Percentiles rank a stretch among this genome's conserved stretches.
Evolutionary conservation across 1,140 invertebrate species (phyloP).

Genomic region (Eurosta solidaginis): DNA sequence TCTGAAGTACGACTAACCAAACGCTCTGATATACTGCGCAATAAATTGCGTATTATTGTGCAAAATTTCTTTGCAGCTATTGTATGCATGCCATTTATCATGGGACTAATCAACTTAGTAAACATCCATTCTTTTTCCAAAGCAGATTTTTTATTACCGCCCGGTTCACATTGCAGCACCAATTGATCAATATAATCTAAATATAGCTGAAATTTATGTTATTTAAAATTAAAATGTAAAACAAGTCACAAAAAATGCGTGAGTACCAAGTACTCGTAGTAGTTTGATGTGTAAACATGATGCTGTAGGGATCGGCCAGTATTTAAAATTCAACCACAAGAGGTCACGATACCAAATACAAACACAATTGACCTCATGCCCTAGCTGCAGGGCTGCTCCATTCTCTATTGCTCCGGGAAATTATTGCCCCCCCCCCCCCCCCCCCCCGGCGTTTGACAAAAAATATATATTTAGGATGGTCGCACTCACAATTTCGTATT

Average conservation of each 20-base stretch:
- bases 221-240: not conserved
- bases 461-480: too few relatives aligned
- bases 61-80: slow-evolving; percentile 73
- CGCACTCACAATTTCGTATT: too few relatives aligned
- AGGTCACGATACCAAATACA: too few relatives aligned
- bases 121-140: slow-evolving; percentile 84
- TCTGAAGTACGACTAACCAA: slow-evolving; percentile 49
- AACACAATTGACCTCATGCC: too few relatives aligned
- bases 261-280: too few relatives aligned
- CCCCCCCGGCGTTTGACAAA: too few relatives aligned
- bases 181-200: slow-evolving; percentile 76
- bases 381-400: too few relatives aligned
- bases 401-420: too few relatives aligned
- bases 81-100: slow-evolving; percentile 71
- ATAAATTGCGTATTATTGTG: slow-evolving; percentile 59
- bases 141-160: slow-evolving; percentile 74
- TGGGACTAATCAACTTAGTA: slow-evolving; percentile 70
- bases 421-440: too few relatives aligned
- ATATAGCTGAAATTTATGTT: slow-evolving; percentile 64
- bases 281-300: too few relatives aligned
- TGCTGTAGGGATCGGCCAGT: too few relatives aligned
- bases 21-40: slow-evolving; percentile 49
- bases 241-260: not conserved
- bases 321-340: too few relatives aligned
- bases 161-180: slow-evolving; percentile 71